Evolutionary conservation across 2,888 invertebrate species (phyloP), one percentile per base, ranked within the genome.

Genomic region (Stramonita haemastoma): DNA sequence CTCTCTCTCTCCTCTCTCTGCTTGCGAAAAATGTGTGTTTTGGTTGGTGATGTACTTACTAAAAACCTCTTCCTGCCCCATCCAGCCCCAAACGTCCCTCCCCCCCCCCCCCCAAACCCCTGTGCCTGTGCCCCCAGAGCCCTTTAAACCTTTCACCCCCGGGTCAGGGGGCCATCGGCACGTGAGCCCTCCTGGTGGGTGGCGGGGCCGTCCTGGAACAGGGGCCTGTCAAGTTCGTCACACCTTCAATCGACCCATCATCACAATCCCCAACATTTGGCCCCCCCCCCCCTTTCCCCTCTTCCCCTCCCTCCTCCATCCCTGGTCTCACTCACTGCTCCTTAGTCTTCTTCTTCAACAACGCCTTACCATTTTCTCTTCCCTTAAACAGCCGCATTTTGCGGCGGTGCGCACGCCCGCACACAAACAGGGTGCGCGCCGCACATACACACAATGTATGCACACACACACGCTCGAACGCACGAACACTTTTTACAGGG

Each of bases 221-320:
- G 22, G 36, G 81, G 11, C 36, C 81, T 81, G 81, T 81, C 81
- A 26, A 6, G 36, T 36, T 81, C 81, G 36, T 46, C 36, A 15
- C 81, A 36, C 81, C 46, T 81, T 22, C 81, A 81, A 81, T 81
- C 46, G 36, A 81, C 36, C 81, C 81, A 81, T 46, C 81, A 36
- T 81, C 81, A 81, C 81, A 46, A 26, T n/a, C 8, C 81, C 34
- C 1, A 17, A 32, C 79, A 15, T 17, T 36, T 22, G 22, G 46
- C 46, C 56, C 0, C n/a, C 0, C 83, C 46, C 36, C 26, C n/a
- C n/a, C n/a, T n/a, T n/a, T 32, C 81, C 36, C 36, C 17, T 19
- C 36, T 1, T 5, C 29, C 36, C 19, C 5, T 22, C 19, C 32
- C 81, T 19, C 81, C 81, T 22, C 26, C 34, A 0, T 81, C 17